Evolutionary conservation across 2,888 invertebrate genomes (phyloP), one percentile per base, ranked within the genome.

Genomic region (Noctua pronuba): DNA sequence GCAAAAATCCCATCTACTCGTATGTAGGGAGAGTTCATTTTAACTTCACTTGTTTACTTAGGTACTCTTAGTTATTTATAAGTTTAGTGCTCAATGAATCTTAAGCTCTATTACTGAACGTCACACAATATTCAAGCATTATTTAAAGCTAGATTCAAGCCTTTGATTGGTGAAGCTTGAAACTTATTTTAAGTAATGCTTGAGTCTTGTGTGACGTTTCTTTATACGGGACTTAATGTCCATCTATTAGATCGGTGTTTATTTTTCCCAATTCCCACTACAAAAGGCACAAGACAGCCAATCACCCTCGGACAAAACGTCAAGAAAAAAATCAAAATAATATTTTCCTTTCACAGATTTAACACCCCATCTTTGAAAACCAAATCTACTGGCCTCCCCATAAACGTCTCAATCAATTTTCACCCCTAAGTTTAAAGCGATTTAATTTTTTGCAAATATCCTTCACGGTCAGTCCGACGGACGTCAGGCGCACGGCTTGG

Each of bases 341-440:
- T 67, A 69, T 75, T 64, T 75, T 70, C 60, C 18, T 38, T n/a
- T 6, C 28, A 13, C 46, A 46, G 52, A 77, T 65, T 58, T 38
- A 31, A 60, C n/a, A 41, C 52, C 69, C 68, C 60, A 38, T 52
- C 60, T 65, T 38, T 38, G 16, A 11, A 79, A 55, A 77, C 5
- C 16, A 71, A 67, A 71, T 78, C 58, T 64, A 62, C 73, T 55
- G 71, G 66, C 64, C 80, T 44, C 84, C 81, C 87, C 21, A 88
- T 88, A 85, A 85, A 88, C 73, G 85, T 88, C 88, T 83, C 77
- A 73, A 84, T 81, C 84, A 89, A 89, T 89, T 86, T 82, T 35
- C 79, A 71, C 75, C 87, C 82, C 76, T 73, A 65, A 77, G 65
- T 88, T 86, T 79, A 83, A 79, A 86, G 28, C 65, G 58, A 79